These are phyloP conservation scores for Aphidoletes aphidimyza DNA, from an alignment of 2,888 invertebrate species.

Conservation along the genomic window DNA sequence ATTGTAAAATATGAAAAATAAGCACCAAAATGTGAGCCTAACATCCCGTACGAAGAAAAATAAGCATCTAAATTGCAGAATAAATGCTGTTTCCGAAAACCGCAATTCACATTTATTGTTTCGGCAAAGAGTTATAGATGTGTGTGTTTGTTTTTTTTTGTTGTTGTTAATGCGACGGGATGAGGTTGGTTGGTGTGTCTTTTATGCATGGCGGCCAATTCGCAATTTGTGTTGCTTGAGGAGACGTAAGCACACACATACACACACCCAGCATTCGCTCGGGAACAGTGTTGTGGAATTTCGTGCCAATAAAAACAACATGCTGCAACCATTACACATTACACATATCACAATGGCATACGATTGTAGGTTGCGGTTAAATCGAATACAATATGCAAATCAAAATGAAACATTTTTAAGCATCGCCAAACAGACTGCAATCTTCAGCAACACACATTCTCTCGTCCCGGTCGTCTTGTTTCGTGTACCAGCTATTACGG, in stretches of 20 bases:
- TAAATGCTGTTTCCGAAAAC: constrained; percentile 34
- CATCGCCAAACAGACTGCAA: constrained; percentile 26
- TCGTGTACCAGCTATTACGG: background rate
- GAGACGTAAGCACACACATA: too few relatives aligned
- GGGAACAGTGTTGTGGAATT: constrained; percentile 43
- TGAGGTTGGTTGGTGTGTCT: background rate
- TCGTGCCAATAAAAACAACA: constrained; percentile 45
- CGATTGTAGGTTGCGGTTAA: constrained; percentile 35
- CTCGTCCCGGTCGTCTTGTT: background rate
- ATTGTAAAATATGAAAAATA: background rate
- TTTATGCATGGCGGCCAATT: background rate
- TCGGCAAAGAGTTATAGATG: constrained; percentile 27
- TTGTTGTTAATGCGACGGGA: too few relatives aligned
- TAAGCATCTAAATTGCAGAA: constrained; percentile 9
- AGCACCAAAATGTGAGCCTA: too few relatives aligned
- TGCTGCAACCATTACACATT: constrained; percentile 46
- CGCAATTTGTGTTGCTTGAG: background rate
- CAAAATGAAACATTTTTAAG: constrained; percentile 51
- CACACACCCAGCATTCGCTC: too few relatives aligned
- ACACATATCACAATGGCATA: background rate
- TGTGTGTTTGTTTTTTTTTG: background rate
- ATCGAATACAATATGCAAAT: constrained; percentile 49
- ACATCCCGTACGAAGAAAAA: background rate
- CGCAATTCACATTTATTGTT: constrained; percentile 49
- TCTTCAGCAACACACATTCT: background rate